Percentiles rank a stretch among this genome's conserved stretches.
Conservation (phyloP, 2,797 vertebrate species). For the Pseudochirops cupreus region DNA sequence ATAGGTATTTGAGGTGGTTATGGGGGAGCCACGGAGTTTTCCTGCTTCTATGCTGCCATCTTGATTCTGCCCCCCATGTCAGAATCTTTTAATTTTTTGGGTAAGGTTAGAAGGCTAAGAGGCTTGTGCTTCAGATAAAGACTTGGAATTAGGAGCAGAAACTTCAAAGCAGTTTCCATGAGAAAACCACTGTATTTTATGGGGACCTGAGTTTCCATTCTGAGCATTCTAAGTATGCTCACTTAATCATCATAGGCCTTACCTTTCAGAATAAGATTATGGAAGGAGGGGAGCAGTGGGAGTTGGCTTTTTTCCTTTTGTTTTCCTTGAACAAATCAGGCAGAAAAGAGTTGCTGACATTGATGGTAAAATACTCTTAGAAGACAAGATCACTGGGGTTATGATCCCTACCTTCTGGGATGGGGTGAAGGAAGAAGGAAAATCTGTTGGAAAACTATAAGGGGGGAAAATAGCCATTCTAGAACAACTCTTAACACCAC, state of each 20-base stretch:
- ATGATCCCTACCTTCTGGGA: not conserved
- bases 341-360: not conserved
- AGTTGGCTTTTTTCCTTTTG: not conserved
- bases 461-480: not conserved
- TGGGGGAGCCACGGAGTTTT: no score
- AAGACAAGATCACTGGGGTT: not conserved
- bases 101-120: constrained; percentile 15
- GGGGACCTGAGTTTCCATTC: not conserved
- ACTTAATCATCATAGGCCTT: not conserved
- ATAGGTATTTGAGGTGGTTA: no score
- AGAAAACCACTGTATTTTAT: not conserved
- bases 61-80: not conserved
- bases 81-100: constrained; percentile 28
- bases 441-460: not conserved
- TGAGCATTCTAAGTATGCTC: not conserved
- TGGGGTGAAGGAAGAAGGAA: no score
- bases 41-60: no score
- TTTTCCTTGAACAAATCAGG: not conserved
- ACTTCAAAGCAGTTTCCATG: not conserved
- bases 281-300: not conserved
- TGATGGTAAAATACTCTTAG: not conserved
- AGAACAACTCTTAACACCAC: not conserved
- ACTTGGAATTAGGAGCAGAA: not conserved
- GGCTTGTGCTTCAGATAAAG: constrained; percentile 14
- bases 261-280: not conserved